A percentile compares a stretch with the other conserved stretches of the same genome.
phyloP scores from a whole-genome alignment of 1,140 invertebrate species.

The Fopius arisanus region DNA sequence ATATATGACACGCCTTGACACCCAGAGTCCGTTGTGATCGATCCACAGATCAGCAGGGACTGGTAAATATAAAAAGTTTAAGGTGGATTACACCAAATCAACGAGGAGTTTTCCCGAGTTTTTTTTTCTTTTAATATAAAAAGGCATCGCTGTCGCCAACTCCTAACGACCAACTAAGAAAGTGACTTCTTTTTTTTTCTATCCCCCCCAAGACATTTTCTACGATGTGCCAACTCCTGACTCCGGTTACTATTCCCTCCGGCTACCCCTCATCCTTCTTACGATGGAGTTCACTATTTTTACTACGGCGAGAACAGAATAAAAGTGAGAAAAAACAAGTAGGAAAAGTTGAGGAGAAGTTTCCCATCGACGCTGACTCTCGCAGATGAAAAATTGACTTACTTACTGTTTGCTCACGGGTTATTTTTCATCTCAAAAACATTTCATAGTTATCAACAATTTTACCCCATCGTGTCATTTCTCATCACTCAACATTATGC shows the following conservation, averaged over 20 bases:
- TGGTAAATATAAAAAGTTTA: background rate
- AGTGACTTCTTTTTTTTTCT: background rate
- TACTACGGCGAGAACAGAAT: background rate
- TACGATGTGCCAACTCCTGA: constrained; percentile 11
- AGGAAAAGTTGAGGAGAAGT: background rate
- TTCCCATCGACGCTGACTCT: background rate
- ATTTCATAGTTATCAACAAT: background rate
- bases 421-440: background rate
- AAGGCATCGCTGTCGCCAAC: constrained; percentile 1
- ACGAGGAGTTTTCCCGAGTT: background rate
- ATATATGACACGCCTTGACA: constrained; percentile 12
- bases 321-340: background rate
- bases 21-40: background rate
- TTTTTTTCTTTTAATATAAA: background rate
- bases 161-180: constrained; percentile 9
- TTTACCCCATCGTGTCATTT: background rate
- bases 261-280: background rate
- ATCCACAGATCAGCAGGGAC: background rate
- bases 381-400: constrained; percentile 3
- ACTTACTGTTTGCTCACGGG: background rate
- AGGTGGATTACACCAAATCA: background rate
- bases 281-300: background rate
- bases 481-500: no score
- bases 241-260: background rate
- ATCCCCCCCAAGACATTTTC: constrained; percentile 4